Evolutionary conservation across 2,113 vertebrate genomes (phyloP), one percentile per base, ranked within the genome.

Genomic region (Varanus salvator): DNA sequence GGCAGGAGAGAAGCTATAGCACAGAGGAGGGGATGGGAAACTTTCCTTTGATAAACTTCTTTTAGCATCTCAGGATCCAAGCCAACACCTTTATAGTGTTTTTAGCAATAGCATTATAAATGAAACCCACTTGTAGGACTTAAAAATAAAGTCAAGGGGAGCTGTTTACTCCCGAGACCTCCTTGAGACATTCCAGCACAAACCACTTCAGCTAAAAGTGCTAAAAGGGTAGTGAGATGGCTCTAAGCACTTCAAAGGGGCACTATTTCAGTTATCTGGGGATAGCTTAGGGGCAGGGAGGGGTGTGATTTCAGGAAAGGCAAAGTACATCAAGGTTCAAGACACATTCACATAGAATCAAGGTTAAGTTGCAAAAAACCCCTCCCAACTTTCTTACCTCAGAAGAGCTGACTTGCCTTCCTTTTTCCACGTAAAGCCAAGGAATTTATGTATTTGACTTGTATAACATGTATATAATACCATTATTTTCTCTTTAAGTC

Each of bases 201-300:
- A 85, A 60, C 31, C 82, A 69, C 74, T 38, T 68, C 60, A 29
- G 21, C 31, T 78, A 84, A 85, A 89, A 85, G 74, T 89, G 88
- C 75, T 85, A 89, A 89, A 78, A 69, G 44, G n/a, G 31, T 17
- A 76, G 21, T 25, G 48, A 78, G 31, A 19, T 8, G 66, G 48
- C n/a, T 89, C 71, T 25, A 57, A n/a, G 66, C 14, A 14, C 60
- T 85, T 85, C 78, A 19, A 69, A 85, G 9, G 23, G 57, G 31
- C 15, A 17, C 64, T 17, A 69, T 77, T 77, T 84, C 60, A 52
- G 81, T 52, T 85, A 57, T 48, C 88, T 34, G 8, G 54, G 44
- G 72, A 52, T 29, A 69, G 17, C 38, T n/a, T 29, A 15, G 23
- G 80, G 8, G 5, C 8, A 8, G 34, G 38, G 38, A 78, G 38